Conservation (phyloP, 2,797 vertebrate genomes). For the Sebastes minor region DNA sequence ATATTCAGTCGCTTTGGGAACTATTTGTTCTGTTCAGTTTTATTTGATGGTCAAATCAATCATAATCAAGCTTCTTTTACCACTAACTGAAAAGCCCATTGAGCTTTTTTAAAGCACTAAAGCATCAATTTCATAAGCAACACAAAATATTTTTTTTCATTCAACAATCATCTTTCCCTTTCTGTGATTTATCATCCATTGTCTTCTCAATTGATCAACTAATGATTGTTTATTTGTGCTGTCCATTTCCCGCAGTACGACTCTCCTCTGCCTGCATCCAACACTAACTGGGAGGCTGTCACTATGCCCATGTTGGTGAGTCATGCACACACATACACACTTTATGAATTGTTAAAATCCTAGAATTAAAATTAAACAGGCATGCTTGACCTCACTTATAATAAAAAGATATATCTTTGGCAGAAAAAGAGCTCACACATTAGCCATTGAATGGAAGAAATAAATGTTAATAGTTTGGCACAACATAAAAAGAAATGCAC, state of each 20-base stretch:
- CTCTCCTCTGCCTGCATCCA: slow-evolving; percentile 83
- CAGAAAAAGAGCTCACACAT: background rate
- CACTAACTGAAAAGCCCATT: background rate
- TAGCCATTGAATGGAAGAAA: background rate
- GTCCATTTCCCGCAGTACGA: slow-evolving; percentile 83
- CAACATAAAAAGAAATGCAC: background rate
- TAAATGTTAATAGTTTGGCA: background rate
- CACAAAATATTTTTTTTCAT: background rate
- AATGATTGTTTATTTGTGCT: slow-evolving; percentile 31
- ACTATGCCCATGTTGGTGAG: slow-evolving; percentile 88
- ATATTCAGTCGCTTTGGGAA: background rate
- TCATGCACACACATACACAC: slow-evolving; percentile 50
- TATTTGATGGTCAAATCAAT: background rate
- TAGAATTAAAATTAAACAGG: background rate
- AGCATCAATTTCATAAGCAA: background rate
- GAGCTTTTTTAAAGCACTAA: background rate
- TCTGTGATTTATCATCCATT: background rate
- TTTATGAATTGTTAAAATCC: background rate
- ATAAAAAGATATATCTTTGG: background rate
- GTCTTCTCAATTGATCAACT: background rate
- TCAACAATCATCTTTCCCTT: background rate
- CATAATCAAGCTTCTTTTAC: background rate
- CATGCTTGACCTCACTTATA: background rate
- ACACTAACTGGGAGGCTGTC: slow-evolving; percentile 91
- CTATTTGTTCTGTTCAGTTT: background rate